Evolutionary conservation across 2,113 vertebrate genomes (phyloP), one percentile per base, ranked within the genome.

Genomic region (Cochlearius cochlearius): DNA sequence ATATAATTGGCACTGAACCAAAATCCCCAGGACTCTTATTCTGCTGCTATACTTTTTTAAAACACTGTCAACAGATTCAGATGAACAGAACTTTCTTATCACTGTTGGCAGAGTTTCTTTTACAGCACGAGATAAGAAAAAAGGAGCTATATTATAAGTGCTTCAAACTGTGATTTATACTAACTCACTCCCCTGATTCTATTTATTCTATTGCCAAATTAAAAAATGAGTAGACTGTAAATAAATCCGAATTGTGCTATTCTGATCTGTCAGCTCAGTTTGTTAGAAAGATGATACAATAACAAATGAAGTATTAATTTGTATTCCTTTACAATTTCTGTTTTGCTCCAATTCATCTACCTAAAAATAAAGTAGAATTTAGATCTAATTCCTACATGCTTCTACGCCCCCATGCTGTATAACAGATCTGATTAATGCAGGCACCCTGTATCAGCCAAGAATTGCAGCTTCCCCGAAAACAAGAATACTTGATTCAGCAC

Each of bases 31-130:
- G 95, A 93, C 84, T 89, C n/a, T 49, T 82, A 94, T 67, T 91
- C 82, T 18, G n/a, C 56, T 78, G 66, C 55, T 81, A 15, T 77
- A 90, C 49, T 96, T 56, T 96, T 94, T 82, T 62, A 96, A 97
- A 97, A 95, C 68, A 96, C 55, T 80, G 71, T 94, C 87, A 96
- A 97, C 93, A 96, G 83, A 91, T 87, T 96, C 91, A 77, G 73
- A 80, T 93, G 77, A 97, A 95, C 77, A 91, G 77, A 97, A 97
- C 89, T 96, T 97, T 95, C 95, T 98, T 98, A 97, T 97, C 96
- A 36, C 59, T 94, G 29, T 86, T 58, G 25, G 75, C 96, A 98
- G 96, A 90, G 59, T 92, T 86, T 86, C 69, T 88, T 92, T 97
- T 96, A 71, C 79, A 95, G 52, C 36, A 49, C 0, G 1, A 89